Conservation (phyloP, 2,797 vertebrate genomes). For the Arctocebus calabarensis region DNA sequence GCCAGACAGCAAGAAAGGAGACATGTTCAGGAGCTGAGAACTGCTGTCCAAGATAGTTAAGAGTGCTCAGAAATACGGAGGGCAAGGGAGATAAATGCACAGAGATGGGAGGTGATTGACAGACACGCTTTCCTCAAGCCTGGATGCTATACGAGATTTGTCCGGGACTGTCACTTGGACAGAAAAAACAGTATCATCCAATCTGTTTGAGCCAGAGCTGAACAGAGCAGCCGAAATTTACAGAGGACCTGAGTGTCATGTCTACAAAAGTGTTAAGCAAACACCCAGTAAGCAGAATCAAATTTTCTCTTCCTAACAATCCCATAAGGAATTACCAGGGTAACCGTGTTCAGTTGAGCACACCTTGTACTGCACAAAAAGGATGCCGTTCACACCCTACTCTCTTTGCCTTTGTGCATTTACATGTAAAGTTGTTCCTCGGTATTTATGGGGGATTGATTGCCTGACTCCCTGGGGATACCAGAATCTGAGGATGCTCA, state of each 20-base stretch:
- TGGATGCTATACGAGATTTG: neutral
- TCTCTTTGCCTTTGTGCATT: neutral
- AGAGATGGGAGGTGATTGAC: neutral
- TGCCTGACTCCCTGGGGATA: neutral
- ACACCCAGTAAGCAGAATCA: neutral
- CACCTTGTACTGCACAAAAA: neutral
- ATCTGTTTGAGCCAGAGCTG: neutral
- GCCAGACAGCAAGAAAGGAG: neutral
- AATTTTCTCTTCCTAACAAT: neutral
- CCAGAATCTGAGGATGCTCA: neutral
- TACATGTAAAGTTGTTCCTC: neutral
- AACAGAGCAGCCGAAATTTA: neutral
- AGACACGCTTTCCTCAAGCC: neutral
- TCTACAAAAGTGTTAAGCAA: neutral
- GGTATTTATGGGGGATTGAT: neutral
- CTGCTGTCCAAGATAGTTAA: neutral
- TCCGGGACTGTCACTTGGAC: neutral
- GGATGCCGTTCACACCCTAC: accelerated
- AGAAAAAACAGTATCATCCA: neutral
- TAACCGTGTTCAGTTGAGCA: neutral
- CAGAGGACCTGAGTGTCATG: neutral
- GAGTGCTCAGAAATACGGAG: neutral
- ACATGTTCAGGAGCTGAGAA: neutral
- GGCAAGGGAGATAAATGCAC: accelerated
- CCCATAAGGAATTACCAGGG: neutral